A percentile compares a stretch with the other conserved stretches of the same genome.
Conservation (phyloP, 2,888 invertebrate species). For the Microplitis deprimator region DNA sequence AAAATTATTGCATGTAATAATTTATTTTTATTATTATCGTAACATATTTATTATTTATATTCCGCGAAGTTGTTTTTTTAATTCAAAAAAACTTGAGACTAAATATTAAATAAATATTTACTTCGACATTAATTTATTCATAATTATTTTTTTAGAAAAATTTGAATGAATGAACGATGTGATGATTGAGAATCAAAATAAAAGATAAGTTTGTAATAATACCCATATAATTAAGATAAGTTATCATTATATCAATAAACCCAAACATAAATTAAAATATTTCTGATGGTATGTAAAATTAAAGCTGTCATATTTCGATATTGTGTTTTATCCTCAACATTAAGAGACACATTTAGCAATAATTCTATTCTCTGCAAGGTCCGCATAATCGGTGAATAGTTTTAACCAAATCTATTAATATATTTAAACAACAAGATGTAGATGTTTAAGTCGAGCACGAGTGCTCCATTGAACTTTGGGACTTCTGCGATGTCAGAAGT, state of each 20-base stretch:
- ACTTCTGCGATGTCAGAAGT: slow-evolving; percentile 56
- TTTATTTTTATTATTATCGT: too few species aligned
- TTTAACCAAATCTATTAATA: slow-evolving; percentile 63
- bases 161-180: neutral
- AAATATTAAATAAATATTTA: neutral
- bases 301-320: neutral
- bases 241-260: neutral
- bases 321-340: neutral
- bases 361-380: slow-evolving; percentile 65
- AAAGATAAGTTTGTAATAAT: neutral
- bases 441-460: slow-evolving; percentile 22
- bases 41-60: too few species aligned
- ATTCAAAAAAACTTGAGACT: neutral
- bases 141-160: neutral
- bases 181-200: neutral
- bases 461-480: slow-evolving; percentile 71
- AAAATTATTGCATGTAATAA: too few species aligned
- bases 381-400: slow-evolving; percentile 54
- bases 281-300: too few species aligned
- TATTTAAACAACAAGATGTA: slow-evolving; percentile 59
- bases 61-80: neutral
- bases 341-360: slow-evolving; percentile 58
- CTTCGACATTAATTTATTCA: neutral
- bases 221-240: neutral
- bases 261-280: neutral